Base-by-base conservation (phyloP, 2,888 invertebrate genomes). In the Chrysolina oricalcia region DNA sequence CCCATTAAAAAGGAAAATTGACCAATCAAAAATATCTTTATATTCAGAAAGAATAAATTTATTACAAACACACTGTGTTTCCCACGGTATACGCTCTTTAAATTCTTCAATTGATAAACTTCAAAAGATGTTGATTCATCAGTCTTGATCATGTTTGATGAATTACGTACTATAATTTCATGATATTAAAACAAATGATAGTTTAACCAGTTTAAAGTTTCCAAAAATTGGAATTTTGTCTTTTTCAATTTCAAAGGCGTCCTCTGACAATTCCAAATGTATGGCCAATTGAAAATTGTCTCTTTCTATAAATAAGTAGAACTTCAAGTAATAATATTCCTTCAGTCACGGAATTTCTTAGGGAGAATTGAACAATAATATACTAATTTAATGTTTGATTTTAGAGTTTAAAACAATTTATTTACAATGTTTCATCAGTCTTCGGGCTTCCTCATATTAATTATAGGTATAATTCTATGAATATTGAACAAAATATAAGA, bases 351-450 rank as follows among this genome's bases (percentile, higher is more conserved):
- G 15, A 40, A 41, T 66, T 40, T 68, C 67, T 69, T 68, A 66
- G 64, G 72, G 66, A 69, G 72, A 81, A 80, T 81, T 81, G 80
- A 81, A 81, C 80, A 81, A 81, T 80, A 81, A 80, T 80, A 79
- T 59, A 75, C 75, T 50, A 75, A 73, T 75, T 78, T 72, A 77
- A 70, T 76, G 75, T 76, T 79, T 80, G 78, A 76, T 80, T 81
- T 78, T 77, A 70, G 70, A 48, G 77, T 79, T 80, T 74, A 75
- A 78, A 78, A 80, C 78, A 75, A 75, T 79, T 78, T 81, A 81
- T 82, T 70, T 81, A 81, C 78, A 81, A 77, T 75, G 72, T 80
- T 79, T 78, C 77, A 81, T 81, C 84, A 84, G 83, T 84, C 83
- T 84, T 84, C 82, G 80, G 81, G 77, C 81, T 80, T 82, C 73